These are phyloP conservation scores for Dasysyrphus albostriatus DNA, from an alignment of 2,888 invertebrate species.

Conservation along the genomic window DNA sequence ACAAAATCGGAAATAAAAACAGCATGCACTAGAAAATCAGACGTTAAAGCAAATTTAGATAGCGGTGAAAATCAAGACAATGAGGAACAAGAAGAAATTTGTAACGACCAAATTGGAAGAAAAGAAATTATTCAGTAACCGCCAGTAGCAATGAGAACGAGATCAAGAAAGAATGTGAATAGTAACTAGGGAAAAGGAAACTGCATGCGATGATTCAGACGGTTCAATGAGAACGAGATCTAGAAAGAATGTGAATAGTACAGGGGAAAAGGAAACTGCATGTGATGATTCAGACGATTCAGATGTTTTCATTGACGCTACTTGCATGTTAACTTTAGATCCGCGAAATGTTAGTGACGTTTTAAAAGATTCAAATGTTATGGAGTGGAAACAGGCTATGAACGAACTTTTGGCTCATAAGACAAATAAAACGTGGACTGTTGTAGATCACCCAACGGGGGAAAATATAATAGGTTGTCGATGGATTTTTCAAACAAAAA, in stretches of 20 bases:
- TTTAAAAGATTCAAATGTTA: background rate
- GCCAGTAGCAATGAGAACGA: too few relatives aligned
- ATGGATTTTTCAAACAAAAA: constrained; percentile 21
- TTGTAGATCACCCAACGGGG: constrained; percentile 25
- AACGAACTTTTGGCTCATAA: constrained; percentile 15
- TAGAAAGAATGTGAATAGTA: too few relatives aligned
- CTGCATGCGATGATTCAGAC: too few relatives aligned
- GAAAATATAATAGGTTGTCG: constrained; percentile 8
- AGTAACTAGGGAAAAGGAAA: too few relatives aligned
- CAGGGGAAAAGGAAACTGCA: background rate
- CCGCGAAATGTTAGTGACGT: background rate
- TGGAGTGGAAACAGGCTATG: constrained; percentile 22
- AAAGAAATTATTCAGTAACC: background rate
- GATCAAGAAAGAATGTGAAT: too few relatives aligned
- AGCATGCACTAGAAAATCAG: too few relatives aligned
- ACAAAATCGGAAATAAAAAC: too few relatives aligned
- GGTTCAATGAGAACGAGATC: too few relatives aligned
- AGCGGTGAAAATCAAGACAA: too few relatives aligned
- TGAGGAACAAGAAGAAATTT: background rate
- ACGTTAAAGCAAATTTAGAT: too few relatives aligned
- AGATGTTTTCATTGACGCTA: background rate
- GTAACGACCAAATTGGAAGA: background rate
- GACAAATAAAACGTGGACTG: background rate
- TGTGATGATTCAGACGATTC: constrained; percentile 1
- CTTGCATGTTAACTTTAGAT: constrained; percentile 12